These are phyloP conservation scores for Oreochromis niloticus DNA, from an alignment of 2,113 vertebrate species.

Conservation along the genomic window DNA sequence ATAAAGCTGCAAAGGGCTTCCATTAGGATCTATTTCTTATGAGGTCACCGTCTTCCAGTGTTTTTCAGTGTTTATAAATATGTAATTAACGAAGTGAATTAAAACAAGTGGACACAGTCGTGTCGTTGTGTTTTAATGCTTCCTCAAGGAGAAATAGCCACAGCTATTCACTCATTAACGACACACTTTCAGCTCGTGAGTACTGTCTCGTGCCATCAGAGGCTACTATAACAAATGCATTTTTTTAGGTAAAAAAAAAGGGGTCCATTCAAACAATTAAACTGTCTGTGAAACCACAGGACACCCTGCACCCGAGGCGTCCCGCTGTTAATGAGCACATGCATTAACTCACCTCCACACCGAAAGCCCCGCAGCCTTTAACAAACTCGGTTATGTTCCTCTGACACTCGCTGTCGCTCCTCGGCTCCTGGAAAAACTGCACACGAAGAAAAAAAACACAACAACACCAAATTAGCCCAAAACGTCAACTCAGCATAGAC, in stretches of 20 bases:
- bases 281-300: not conserved
- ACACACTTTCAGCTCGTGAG: not conserved
- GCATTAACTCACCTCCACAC: slow-evolving; percentile 84
- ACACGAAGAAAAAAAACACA: not conserved
- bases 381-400: slow-evolving; percentile 89
- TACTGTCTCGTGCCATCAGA: not conserved
- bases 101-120: not conserved
- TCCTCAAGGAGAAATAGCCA: not conserved
- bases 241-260: not conserved
- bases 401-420: slow-evolving; percentile 83
- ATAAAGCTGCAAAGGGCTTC: not conserved
- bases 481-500: rapidly evolving
- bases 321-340: not conserved
- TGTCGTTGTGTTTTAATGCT: not conserved
- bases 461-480: not conserved
- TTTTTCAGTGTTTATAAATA: not conserved
- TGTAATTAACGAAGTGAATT: not conserved
- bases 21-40: not conserved
- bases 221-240: not conserved
- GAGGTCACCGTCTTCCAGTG: not conserved
- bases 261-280: not conserved
- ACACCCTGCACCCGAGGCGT: not conserved
- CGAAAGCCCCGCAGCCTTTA: slow-evolving; percentile 81
- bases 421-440: slow-evolving; percentile 84
- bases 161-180: not conserved